Base-by-base conservation (phyloP, 1,140 invertebrate genomes). In the Leptoteleia sp. region DNA sequence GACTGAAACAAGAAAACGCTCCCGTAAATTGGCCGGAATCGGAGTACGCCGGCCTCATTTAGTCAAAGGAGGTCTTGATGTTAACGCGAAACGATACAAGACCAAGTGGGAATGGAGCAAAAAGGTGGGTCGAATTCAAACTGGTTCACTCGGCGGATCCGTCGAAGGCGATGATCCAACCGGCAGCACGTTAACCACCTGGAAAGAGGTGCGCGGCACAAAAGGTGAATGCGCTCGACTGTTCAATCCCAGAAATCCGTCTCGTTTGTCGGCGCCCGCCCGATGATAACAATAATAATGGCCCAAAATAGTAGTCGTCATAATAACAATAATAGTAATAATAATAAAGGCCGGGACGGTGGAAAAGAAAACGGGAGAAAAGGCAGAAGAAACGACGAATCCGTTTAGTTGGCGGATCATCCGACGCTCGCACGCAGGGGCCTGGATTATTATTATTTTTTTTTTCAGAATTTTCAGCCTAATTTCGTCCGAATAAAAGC, bases 361-460 rank as follows among this genome's bases (percentile, higher is more conserved):
- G 65, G 54, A 38, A 40, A 52, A 54, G 68, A 37, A 47, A 72
- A 52, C 35, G 42, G 50, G 57, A 76, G 65, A 75, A 72, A 71
- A 72, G 48, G 57, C 67, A 64, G 67, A 76, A 45, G 68, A 64
- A 68, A 70, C 61, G 68, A 48, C 27, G 67, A 76, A 79, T 81
- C 76, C 70, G 78, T 81, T 82, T 83, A 83, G 71, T n/a, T 77
- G 67, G 52, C 52, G 81, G 82, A 76, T 83, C 64, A 81, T 81
- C 80, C 61, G 47, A 6, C 59, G 64, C 64, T 35, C 25, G 70
- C 67, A 71, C 35, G 19, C 38, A 47, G 42, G 48, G 57, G 11
- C 43, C 7, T n/a, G n/a, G n/a, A n/a, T n/a, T n/a, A n/a, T n/a
- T n/a, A n/a, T n/a, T 48, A 59, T 78, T 82, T 81, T 79, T 81